Evolutionary conservation across 92 coral and sea anemone genomes (phyloP), one percentile per base, ranked within the genome.

Genomic region (Diadumene lineata): DNA sequence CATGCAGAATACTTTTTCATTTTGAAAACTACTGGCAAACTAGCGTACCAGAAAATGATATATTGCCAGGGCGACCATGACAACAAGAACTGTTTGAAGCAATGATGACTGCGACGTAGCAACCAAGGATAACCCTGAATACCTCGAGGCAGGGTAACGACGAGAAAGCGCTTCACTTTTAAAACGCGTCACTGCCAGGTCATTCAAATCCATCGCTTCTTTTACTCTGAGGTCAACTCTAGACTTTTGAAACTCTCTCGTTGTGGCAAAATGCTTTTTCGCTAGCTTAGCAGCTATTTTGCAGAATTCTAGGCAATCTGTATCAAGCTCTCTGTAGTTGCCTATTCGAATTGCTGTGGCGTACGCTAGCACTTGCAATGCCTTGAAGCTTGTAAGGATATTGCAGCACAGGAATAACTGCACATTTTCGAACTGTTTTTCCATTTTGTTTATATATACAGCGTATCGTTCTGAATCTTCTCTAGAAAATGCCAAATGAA

Each of bases 151-250:
- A 43, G 72, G 71, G 34, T 75, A 34, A 48, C 72, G 80, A 11
- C 80, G 80, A 62, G 80, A 64, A 7, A 75, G 33, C 7, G 80
- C 80, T 29, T 75, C 80, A 61, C 80, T 75, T 63, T 75, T 43
- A 75, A 62, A 75, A 75, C 19, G 62, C 19, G 80, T 75, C 33
- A 75, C 29, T 34, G 62, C 64, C 43, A 75, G 72, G 58, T 75
- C 62, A 75, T 75, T 61, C 28, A 75, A 23, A 63, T 75, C 26
- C 80, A 19, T 29, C 26, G 24, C 33, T 0, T 60, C 72, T 51
- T 75, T 33, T 61, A 75, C 9, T 75, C 64, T 43, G 34, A 75
- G 80, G 38, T 15, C 50, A 68, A 46, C 80, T 43, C 64, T 62
- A 51, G 80, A 61, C 43, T 75, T 63, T 43, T 60, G 44, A 2